Evolutionary conservation across 1,140 invertebrate genomes (phyloP).

Genomic region (Phenacoccus solenopsis): DNA sequence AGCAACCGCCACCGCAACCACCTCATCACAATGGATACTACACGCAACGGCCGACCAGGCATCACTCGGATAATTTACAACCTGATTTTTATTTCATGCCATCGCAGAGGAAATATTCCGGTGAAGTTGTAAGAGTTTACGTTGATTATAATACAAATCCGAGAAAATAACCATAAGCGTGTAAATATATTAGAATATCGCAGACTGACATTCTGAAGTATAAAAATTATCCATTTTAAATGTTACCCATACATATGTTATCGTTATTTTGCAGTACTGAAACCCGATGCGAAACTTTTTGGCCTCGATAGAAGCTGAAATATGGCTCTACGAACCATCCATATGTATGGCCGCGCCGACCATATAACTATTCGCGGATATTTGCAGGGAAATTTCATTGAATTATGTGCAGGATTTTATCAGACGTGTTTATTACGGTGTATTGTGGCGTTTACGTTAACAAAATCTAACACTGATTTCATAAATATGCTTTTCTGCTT

Average conservation of each 20-base stretch:
- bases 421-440: background rate
- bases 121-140: slow-evolving; percentile 80
- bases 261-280: slow-evolving; percentile 1
- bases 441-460: background rate
- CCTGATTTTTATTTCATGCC: slow-evolving; percentile 93
- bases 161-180: slow-evolving; percentile 30
- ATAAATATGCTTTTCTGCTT: background rate
- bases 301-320: background rate
- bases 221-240: background rate
- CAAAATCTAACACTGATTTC: slow-evolving; percentile 3
- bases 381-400: background rate
- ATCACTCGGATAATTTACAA: slow-evolving; percentile 36
- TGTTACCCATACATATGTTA: background rate
- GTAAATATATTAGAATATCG: background rate
- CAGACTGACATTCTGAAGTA: background rate
- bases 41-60: slow-evolving; percentile 34
- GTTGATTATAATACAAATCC: slow-evolving; percentile 61
- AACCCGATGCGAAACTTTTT: background rate
- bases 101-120: slow-evolving; percentile 81
- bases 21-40: slow-evolving; percentile 37
- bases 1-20: slow-evolving; percentile 28
- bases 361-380: too few species aligned
- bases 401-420: too few species aligned
- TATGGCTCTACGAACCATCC: background rate
- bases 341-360: too few species aligned